A percentile compares a stretch with the other conserved stretches of the same genome.
phyloP scores from a whole-genome alignment of 2,113 vertebrate genomes.

The Craseonycteris thonglongyai region DNA sequence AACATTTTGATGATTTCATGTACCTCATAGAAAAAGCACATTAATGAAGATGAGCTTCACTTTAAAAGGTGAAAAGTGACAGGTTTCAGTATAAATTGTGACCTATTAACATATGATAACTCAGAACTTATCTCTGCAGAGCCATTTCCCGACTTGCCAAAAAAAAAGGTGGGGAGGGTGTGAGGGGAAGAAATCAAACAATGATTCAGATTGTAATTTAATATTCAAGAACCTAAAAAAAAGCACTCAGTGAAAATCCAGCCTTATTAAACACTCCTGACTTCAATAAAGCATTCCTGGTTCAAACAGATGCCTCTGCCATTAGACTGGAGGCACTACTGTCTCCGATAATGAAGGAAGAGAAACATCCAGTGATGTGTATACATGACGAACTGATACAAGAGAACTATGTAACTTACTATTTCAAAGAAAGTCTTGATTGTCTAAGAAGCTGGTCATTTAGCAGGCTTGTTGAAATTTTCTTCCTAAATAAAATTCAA shows the following conservation, averaged over 20 bases:
- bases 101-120: slow-evolving; percentile 20
- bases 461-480: background rate
- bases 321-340: slow-evolving; percentile 21
- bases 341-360: slow-evolving; percentile 33
- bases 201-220: slow-evolving; percentile 37
- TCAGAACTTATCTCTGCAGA: slow-evolving; percentile 41
- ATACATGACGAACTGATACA: slow-evolving; percentile 16
- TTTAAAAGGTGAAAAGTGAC: slow-evolving; percentile 39
- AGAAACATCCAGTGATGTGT: background rate
- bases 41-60: slow-evolving; percentile 22
- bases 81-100: slow-evolving; percentile 17
- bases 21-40: slow-evolving; percentile 31
- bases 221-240: slow-evolving; percentile 51
- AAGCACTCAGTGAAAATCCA: slow-evolving; percentile 4
- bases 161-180: background rate
- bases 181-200: slow-evolving; percentile 11
- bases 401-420: slow-evolving; percentile 42
- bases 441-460: slow-evolving; percentile 1
- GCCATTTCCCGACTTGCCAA: background rate
- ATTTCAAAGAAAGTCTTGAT: background rate
- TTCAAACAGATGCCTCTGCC: slow-evolving; percentile 30
- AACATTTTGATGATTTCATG: slow-evolving; percentile 47
- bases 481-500: slow-evolving; percentile 23
- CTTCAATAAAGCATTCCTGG: slow-evolving; percentile 28
- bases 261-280: background rate